Evolutionary conservation across 2,888 invertebrate species (phyloP).

Genomic region (Oscheius myriophilus): DNA sequence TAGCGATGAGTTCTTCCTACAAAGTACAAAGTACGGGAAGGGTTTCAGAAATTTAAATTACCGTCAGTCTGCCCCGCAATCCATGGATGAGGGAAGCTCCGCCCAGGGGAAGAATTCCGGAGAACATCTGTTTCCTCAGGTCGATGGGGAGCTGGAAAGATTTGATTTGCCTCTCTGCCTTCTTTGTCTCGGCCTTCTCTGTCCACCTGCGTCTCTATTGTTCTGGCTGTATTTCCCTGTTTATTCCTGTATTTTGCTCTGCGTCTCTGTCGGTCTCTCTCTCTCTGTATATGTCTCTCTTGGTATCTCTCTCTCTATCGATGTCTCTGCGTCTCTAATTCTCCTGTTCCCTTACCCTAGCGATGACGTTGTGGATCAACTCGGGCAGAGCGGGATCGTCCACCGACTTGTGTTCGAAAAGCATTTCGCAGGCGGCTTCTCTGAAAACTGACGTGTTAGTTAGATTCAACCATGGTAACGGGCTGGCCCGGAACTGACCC

Average conservation of each 20-base stretch:
- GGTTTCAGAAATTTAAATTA: too few relatives aligned
- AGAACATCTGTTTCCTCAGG: conserved; percentile 81
- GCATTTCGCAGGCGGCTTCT: conserved; percentile 28
- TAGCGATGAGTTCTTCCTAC: conserved; percentile 13
- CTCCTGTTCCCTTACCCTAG: conserved; percentile 8
- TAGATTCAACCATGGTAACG: too few relatives aligned
- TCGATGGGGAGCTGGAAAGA: conserved; percentile 82
- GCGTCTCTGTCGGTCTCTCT: neutral
- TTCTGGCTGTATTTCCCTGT: too few relatives aligned
- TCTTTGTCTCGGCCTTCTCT: neutral
- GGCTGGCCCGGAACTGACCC: too few relatives aligned
- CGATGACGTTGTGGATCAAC: conserved; percentile 7
- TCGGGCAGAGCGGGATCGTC: conserved; percentile 25
- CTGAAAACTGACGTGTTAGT: conserved; percentile 11
- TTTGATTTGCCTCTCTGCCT: too few relatives aligned
- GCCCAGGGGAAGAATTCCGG: conserved; percentile 86
- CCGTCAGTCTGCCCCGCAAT: conserved; percentile 81
- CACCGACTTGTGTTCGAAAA: conserved; percentile 12
- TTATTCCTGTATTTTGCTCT: neutral
- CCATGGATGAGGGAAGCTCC: conserved; percentile 87
- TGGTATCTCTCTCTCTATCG: neutral
- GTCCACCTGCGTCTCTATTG: too few relatives aligned
- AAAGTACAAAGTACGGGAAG: too few relatives aligned
- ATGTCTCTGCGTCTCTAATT: too few relatives aligned
- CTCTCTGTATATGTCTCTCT: neutral